phyloP scores from a whole-genome alignment of 2,888 invertebrate genomes.

The Chalcis sispes region DNA sequence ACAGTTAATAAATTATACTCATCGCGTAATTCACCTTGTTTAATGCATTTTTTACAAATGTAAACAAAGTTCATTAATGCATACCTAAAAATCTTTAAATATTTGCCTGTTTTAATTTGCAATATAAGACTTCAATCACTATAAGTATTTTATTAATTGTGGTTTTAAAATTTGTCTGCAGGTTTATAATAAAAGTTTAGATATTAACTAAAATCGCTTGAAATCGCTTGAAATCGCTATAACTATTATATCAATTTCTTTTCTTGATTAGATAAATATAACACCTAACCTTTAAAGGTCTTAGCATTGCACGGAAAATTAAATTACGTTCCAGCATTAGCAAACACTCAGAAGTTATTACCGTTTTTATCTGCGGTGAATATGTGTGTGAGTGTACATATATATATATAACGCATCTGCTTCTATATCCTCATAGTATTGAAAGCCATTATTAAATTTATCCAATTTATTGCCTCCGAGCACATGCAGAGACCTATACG shows the following conservation, averaged over 20 bases:
- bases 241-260: constrained; percentile 1
- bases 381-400: not conserved
- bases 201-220: too few relatives aligned
- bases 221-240: not conserved
- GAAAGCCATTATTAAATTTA: constrained; percentile 49
- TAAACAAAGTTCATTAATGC: too few relatives aligned
- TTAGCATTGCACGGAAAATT: not conserved
- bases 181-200: too few relatives aligned
- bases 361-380: not conserved
- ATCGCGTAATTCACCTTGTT: too few relatives aligned
- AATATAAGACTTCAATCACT: too few relatives aligned
- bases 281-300: not conserved
- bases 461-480: constrained; percentile 36
- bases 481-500: not conserved
- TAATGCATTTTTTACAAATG: too few relatives aligned
- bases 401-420: not conserved
- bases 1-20: too few relatives aligned
- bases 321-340: not conserved
- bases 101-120: too few relatives aligned
- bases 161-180: too few relatives aligned
- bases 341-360: not conserved
- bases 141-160: too few relatives aligned
- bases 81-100: too few relatives aligned
- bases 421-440: not conserved
- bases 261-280: not conserved